Evolutionary conservation across 2,797 vertebrate genomes (phyloP).

Genomic region (Pristis pectinata): DNA sequence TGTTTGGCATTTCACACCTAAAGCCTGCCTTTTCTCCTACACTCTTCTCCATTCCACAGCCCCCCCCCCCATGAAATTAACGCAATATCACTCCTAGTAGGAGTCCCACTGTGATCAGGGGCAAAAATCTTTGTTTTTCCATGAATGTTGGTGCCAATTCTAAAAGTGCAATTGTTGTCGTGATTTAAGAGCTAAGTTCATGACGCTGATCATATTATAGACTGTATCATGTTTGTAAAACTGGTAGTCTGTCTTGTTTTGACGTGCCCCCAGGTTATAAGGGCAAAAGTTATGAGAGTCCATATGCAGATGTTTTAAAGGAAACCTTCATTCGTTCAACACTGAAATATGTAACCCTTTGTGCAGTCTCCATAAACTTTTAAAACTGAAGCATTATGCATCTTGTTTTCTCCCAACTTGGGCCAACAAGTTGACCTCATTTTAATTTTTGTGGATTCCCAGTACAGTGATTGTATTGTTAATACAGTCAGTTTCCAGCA

Average conservation of each 20-base stretch:
- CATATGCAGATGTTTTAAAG: not conserved
- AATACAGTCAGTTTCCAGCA: not conserved
- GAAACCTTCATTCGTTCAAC: too few relatives aligned
- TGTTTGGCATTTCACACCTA: too few relatives aligned
- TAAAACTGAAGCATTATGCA: not conserved
- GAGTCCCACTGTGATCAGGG: not conserved
- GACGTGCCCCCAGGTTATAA: not conserved
- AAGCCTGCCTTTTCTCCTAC: too few relatives aligned
- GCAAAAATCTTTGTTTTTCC: not conserved
- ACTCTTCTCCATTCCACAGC: too few relatives aligned
- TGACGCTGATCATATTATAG: not conserved
- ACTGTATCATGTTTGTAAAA: not conserved
- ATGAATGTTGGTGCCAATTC: not conserved
- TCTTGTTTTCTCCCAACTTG: too few relatives aligned
- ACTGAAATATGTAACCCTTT: not conserved
- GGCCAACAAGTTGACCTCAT: not conserved
- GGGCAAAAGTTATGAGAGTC: not conserved
- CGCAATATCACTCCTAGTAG: not conserved
- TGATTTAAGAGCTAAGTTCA: not conserved
- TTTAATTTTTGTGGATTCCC: not conserved
- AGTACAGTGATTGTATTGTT: constrained; percentile 1
- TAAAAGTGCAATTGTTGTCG: not conserved
- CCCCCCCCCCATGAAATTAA: not conserved
- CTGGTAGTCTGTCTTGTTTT: not conserved
- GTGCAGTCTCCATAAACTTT: not conserved